Percentiles rank a stretch among this genome's conserved stretches.
Evolutionary conservation across 2,797 vertebrate genomes (phyloP).

Genomic region (Squalus acanthias): DNA sequence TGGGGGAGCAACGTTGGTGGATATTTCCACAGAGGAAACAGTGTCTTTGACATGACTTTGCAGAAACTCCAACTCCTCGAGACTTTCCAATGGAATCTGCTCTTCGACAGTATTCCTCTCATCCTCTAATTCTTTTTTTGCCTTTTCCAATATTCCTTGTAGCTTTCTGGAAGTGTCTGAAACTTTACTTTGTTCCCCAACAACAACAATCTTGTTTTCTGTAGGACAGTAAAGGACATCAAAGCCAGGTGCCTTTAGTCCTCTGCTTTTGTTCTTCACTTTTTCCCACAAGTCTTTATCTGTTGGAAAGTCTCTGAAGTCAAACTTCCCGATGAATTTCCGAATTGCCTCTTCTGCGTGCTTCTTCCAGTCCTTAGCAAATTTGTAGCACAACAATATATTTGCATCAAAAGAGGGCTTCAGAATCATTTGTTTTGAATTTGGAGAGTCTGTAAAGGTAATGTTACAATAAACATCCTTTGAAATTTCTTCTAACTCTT

Average conservation of each 20-base stretch:
- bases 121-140: slow-evolving; percentile 42
- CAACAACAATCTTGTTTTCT: slow-evolving; percentile 42
- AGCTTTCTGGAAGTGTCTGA: slow-evolving; percentile 40
- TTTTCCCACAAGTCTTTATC: slow-evolving; percentile 48
- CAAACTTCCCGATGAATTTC: slow-evolving; percentile 43
- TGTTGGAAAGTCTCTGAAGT: slow-evolving; percentile 33
- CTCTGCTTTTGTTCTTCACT: slow-evolving; percentile 39
- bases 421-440: slow-evolving; percentile 41
- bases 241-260: slow-evolving; percentile 33
- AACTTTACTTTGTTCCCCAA: slow-evolving; percentile 44
- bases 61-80: slow-evolving; percentile 46
- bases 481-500: slow-evolving; percentile 43
- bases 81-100: slow-evolving; percentile 43
- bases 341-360: slow-evolving; percentile 41
- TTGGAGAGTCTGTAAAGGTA: slow-evolving; percentile 33
- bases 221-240: slow-evolving; percentile 41
- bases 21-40: slow-evolving; percentile 42
- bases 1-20: slow-evolving; percentile 43
- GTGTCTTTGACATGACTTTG: slow-evolving; percentile 40
- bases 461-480: slow-evolving; percentile 43
- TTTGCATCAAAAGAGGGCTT: slow-evolving; percentile 45
- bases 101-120: slow-evolving; percentile 47
- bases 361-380: slow-evolving; percentile 47
- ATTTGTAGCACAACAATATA: slow-evolving; percentile 42
- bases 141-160: slow-evolving; percentile 40